A percentile compares a stretch with the other conserved stretches of the same genome.
Conservation (phyloP, 2,797 vertebrate genomes). For the Intellagama lesueurii region DNA sequence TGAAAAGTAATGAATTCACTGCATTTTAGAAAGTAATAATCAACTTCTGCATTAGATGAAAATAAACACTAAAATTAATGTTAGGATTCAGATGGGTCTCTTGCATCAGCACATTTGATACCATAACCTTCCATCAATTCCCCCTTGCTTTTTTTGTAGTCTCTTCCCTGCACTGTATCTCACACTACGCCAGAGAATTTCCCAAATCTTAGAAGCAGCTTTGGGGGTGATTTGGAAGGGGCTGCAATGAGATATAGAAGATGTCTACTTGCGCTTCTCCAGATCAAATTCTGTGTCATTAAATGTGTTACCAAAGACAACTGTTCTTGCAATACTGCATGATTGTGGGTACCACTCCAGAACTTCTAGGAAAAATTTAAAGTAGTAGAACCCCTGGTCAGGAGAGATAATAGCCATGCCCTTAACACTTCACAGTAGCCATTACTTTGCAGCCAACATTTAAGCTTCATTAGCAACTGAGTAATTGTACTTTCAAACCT, state of each 20-base stretch:
- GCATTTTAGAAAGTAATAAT: background rate
- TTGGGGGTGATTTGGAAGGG: background rate
- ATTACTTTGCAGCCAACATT: background rate
- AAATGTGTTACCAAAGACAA: background rate
- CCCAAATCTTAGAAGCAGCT: background rate
- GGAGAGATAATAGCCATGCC: background rate
- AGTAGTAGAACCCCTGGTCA: background rate
- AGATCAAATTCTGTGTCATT: background rate
- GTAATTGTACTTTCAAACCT: background rate
- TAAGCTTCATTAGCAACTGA: background rate
- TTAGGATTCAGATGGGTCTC: background rate
- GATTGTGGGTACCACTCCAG: background rate
- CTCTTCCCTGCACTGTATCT: background rate
- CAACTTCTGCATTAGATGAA: background rate
- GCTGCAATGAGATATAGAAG: background rate
- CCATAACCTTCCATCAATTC: background rate
- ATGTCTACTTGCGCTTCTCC: background rate
- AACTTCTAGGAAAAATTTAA: background rate
- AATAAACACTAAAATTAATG: background rate
- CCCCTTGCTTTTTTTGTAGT: background rate
- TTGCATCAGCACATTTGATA: background rate
- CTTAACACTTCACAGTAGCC: background rate
- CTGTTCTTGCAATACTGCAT: background rate
- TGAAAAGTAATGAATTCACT: background rate
- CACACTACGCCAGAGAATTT: background rate